phyloP scores from a whole-genome alignment of 1,140 invertebrate genomes.

The Aphaenogaster floridana region DNA sequence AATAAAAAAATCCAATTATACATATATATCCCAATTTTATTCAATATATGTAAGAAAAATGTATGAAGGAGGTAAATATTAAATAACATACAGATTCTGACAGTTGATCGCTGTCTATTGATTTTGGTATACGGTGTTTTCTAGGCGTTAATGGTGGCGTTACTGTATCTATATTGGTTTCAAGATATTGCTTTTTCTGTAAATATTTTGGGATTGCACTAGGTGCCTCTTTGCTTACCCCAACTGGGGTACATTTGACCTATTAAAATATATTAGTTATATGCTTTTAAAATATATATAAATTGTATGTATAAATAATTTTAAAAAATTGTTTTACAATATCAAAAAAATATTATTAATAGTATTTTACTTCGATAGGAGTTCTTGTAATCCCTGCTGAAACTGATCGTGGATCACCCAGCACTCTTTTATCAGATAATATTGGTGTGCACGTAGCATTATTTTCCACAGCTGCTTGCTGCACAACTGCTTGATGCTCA shows the following conservation, averaged over 20 bases:
- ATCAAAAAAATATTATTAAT: not conserved
- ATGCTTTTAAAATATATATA: not conserved
- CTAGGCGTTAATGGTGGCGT: constrained; percentile 63
- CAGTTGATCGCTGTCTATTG: constrained; percentile 46
- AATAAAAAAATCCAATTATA: no score
- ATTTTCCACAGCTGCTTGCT: constrained; percentile 23
- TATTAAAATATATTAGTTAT: constrained; percentile 53
- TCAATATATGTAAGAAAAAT: not conserved
- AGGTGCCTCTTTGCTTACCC: constrained; percentile 47
- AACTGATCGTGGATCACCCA: constrained; percentile 80
- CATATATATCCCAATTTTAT: not conserved
- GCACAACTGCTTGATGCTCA: not conserved
- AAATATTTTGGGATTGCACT: constrained; percentile 81
- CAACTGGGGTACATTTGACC: constrained; percentile 74
- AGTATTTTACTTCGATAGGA: constrained; percentile 79
- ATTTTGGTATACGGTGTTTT: constrained; percentile 64
- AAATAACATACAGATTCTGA: constrained; percentile 70
- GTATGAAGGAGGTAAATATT: not conserved
- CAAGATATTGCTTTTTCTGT: constrained; percentile 79
- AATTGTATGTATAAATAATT: constrained; percentile 8
- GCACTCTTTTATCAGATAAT: constrained; percentile 66
- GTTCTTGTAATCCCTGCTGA: constrained; percentile 80
- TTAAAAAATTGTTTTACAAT: constrained; percentile 36
- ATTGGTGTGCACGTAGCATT: constrained; percentile 73
- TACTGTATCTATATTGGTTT: constrained; percentile 81